Evolutionary conservation across 2,113 vertebrate genomes (phyloP).

Genomic region (Ameiurus melas): DNA sequence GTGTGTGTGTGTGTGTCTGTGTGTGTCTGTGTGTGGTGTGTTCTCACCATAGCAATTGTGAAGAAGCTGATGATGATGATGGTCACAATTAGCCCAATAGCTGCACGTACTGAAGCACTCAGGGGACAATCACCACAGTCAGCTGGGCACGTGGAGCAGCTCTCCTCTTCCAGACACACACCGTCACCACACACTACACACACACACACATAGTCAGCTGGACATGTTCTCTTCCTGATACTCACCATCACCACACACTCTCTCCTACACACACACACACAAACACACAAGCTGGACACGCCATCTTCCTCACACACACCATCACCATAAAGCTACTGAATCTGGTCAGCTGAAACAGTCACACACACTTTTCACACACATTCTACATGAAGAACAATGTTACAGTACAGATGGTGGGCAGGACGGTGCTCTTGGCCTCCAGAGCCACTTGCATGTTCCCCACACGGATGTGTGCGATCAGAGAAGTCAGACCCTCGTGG

Average conservation of each 20-base stretch:
- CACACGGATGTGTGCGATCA: conserved; percentile 81
- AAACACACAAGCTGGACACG: background rate
- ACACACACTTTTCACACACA: conserved; percentile 66
- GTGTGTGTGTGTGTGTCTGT: background rate
- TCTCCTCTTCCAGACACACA: conserved; percentile 77
- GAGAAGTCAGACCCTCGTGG: conserved; percentile 75
- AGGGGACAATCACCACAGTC: conserved; percentile 81
- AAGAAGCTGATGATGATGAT: conserved; percentile 73
- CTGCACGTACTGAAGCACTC: conserved; percentile 63
- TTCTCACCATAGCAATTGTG: conserved; percentile 71
- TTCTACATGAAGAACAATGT: background rate
- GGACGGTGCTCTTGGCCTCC: conserved; percentile 79
- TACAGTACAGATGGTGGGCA: conserved; percentile 74
- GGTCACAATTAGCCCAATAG: conserved; percentile 74
- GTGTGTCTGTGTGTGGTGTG: too few species aligned
- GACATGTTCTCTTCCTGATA: conserved; percentile 79
- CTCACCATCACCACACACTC: conserved; percentile 77
- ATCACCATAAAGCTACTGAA: background rate
- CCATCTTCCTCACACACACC: background rate
- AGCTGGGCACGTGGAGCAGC: conserved; percentile 76
- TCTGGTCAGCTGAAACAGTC: conserved; percentile 50
- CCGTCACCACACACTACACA: conserved; percentile 64
- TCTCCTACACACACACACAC: conserved; percentile 37
- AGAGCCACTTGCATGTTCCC: conserved; percentile 80
- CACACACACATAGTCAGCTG: conserved; percentile 72